Evolutionary conservation across 2,888 invertebrate species (phyloP).

Genomic region (Eretmocerus hayati): DNA sequence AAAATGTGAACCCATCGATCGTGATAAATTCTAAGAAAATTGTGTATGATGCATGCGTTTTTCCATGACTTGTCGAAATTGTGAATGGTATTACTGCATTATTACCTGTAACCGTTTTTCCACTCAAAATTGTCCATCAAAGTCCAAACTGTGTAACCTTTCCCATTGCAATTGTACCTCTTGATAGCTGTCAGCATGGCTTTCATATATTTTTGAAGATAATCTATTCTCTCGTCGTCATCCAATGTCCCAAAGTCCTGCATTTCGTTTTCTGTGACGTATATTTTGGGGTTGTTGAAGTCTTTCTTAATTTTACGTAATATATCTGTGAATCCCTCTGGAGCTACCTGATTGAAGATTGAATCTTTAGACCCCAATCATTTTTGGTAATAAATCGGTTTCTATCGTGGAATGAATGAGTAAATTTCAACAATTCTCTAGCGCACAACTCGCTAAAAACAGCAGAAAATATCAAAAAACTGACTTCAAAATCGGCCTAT

Average conservation of each 20-base stretch:
- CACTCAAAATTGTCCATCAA: background rate
- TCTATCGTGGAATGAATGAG: too few relatives aligned
- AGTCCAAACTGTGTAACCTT: background rate
- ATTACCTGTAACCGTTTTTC: background rate
- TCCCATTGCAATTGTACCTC: background rate
- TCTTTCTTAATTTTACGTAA: background rate
- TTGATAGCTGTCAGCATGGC: background rate
- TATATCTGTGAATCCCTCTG: background rate
- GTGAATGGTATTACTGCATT: background rate
- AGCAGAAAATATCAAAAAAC: too few relatives aligned
- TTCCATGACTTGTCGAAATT: too few relatives aligned
- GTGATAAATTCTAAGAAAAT: too few relatives aligned
- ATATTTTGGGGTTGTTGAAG: background rate
- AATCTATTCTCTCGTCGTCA: background rate
- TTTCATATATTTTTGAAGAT: background rate
- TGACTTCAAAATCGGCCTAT: too few relatives aligned
- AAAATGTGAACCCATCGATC: too few relatives aligned
- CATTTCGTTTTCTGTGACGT: background rate
- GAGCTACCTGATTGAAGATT: background rate
- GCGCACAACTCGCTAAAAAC: too few relatives aligned
- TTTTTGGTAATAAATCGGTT: too few relatives aligned
- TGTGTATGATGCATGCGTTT: too few relatives aligned
- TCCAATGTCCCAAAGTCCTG: background rate
- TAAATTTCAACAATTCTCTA: too few relatives aligned
- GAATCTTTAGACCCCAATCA: too few relatives aligned